phyloP scores from a whole-genome alignment of 92 coral and sea anemone genomes.

The Heliopora coerulea region DNA sequence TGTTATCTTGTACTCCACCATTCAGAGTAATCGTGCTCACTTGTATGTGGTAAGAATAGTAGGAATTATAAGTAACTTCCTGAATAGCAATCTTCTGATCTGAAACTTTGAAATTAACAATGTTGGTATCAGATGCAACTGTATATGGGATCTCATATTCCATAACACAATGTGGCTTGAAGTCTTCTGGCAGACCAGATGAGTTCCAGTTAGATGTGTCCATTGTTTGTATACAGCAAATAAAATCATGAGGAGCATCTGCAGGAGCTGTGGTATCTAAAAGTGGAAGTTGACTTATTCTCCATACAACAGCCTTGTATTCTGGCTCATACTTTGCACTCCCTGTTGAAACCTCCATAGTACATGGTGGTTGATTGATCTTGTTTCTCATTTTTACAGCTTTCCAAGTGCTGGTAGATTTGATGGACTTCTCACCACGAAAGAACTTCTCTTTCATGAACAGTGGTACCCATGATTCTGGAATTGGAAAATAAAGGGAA shows the following conservation, averaged over 20 bases:
- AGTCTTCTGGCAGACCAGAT: slow-evolving; percentile 78
- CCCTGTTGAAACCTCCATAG: slow-evolving; percentile 84
- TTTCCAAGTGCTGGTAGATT: slow-evolving; percentile 79
- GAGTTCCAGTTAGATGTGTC: too few relatives aligned
- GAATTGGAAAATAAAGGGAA: slow-evolving; percentile 83
- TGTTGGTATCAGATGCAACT: slow-evolving; percentile 86
- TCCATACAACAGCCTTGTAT: slow-evolving; percentile 86
- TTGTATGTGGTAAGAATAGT: slow-evolving; percentile 79
- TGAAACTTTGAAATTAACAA: slow-evolving; percentile 89
- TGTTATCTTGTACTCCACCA: slow-evolving; percentile 42
- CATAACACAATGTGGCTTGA: slow-evolving; percentile 80
- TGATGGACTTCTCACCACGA: slow-evolving; percentile 89
- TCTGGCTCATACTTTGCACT: slow-evolving; percentile 91
- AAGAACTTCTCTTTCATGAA: slow-evolving; percentile 77
- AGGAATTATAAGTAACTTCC: slow-evolving; percentile 87
- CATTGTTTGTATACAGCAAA: slow-evolving; percentile 50
- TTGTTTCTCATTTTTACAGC: slow-evolving; percentile 86
- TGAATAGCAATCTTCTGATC: slow-evolving; percentile 85
- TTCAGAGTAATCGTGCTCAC: slow-evolving; percentile 71
- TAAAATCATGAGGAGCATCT: slow-evolving; percentile 88
- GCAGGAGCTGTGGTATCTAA: slow-evolving; percentile 91
- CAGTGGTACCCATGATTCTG: slow-evolving; percentile 94
- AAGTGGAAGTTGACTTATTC: slow-evolving; percentile 77
- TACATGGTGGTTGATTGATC: slow-evolving; percentile 75
- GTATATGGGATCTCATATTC: slow-evolving; percentile 88